A percentile compares a stretch with the other conserved stretches of the same genome.
Evolutionary conservation across 2,888 invertebrate species (phyloP).

Genomic region (Cryptophagus acutangulus): DNA sequence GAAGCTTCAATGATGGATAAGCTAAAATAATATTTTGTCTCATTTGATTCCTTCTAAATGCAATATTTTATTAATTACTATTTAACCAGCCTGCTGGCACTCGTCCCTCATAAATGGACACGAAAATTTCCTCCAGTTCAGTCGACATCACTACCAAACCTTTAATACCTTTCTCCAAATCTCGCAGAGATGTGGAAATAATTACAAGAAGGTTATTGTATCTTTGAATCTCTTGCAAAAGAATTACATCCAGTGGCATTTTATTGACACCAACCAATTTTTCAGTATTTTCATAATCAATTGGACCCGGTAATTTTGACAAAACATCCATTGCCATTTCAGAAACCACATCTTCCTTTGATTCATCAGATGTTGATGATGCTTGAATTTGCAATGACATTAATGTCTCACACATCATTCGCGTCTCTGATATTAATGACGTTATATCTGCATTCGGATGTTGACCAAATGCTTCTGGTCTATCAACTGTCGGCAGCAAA

Average conservation of each 20-base stretch:
- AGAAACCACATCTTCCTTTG: slow-evolving; percentile 67
- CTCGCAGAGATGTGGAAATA: slow-evolving; percentile 56
- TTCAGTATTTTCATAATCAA: slow-evolving; percentile 73
- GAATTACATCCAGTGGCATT: slow-evolving; percentile 75
- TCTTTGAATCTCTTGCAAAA: slow-evolving; percentile 69
- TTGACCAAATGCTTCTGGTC: slow-evolving; percentile 85
- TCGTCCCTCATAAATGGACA: slow-evolving; percentile 71
- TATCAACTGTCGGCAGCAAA: slow-evolving; percentile 70
- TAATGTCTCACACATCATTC: slow-evolving; percentile 70
- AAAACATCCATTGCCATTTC: slow-evolving; percentile 67
- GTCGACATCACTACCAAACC: slow-evolving; percentile 86
- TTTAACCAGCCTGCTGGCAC: slow-evolving; percentile 71
- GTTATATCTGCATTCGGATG: slow-evolving; percentile 88
- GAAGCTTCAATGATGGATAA: slow-evolving; percentile 74
- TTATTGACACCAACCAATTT: slow-evolving; percentile 69
- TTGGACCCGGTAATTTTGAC: slow-evolving; percentile 63
- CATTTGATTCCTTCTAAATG: neutral
- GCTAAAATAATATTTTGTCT: slow-evolving; percentile 43
- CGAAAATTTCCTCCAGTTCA: slow-evolving; percentile 75
- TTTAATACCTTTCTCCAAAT: slow-evolving; percentile 73
- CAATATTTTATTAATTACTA: slow-evolving; percentile 43
- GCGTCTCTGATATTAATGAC: slow-evolving; percentile 75
- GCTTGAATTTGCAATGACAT: slow-evolving; percentile 71
- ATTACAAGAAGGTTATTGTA: slow-evolving; percentile 59
- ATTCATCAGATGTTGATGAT: slow-evolving; percentile 53